Percentiles rank a stretch among this genome's conserved stretches.
phyloP scores from a whole-genome alignment of 2,113 vertebrate genomes.

The Archilochus colubris region DNA sequence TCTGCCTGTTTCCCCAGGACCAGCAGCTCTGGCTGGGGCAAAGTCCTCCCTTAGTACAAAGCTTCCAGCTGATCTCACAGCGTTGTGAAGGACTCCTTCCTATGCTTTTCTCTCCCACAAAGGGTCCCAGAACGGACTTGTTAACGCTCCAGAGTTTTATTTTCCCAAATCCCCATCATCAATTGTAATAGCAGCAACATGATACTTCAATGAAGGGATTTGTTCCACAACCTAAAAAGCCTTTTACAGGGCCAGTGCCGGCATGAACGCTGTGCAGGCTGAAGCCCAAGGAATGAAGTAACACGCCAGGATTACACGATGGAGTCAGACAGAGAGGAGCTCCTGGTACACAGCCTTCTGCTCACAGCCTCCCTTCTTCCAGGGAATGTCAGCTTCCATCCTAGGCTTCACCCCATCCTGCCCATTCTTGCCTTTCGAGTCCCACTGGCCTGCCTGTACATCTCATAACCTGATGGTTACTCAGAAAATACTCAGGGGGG shows the following conservation, averaged over 20 bases:
- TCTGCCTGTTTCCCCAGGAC: not conserved
- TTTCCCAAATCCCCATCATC: not conserved
- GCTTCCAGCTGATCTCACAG: not conserved
- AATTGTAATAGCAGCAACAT: conserved; percentile 16
- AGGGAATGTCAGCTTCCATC: not conserved
- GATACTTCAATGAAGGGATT: not conserved
- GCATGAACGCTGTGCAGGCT: not conserved
- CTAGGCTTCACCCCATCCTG: not conserved
- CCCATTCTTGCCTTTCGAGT: not conserved
- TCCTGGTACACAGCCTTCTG: not conserved
- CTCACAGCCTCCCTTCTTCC: not conserved
- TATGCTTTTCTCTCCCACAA: not conserved
- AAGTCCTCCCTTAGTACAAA: not conserved
- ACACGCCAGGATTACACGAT: not conserved
- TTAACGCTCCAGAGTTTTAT: not conserved
- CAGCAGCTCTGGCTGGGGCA: not conserved
- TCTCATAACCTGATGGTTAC: not conserved
- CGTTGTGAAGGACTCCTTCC: not conserved
- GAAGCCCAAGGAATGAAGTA: conserved; percentile 4
- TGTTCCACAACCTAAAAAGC: conserved; percentile 9
- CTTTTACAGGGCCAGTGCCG: not conserved
- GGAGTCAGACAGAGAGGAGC: not conserved
- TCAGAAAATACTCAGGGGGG: not conserved
- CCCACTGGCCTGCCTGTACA: not conserved
- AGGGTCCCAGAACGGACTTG: not conserved